A percentile compares a stretch with the other conserved stretches of the same genome.
Conservation (phyloP, 2,113 vertebrate genomes). For the Trochalopteron elliotii region DNA sequence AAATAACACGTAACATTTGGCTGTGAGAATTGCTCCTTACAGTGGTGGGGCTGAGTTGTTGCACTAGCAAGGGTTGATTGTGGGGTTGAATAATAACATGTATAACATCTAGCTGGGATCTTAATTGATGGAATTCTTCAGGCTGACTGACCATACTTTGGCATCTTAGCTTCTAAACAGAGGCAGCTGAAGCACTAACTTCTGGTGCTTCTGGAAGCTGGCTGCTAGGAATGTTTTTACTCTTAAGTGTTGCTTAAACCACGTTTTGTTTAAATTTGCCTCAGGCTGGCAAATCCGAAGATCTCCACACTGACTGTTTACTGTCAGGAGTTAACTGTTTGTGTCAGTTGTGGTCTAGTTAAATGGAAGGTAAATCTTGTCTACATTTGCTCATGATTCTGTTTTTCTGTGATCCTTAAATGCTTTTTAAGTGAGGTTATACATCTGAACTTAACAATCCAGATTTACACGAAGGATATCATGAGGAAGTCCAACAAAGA, state of each 20-base stretch:
- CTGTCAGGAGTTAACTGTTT: not conserved
- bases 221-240: not conserved
- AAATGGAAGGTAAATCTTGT: not conserved
- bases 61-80: not conserved
- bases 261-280: accelerated
- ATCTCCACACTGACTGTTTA: not conserved
- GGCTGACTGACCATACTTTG: not conserved
- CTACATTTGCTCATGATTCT: not conserved
- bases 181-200: not conserved
- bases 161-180: not conserved
- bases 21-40: not conserved
- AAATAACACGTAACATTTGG: not conserved
- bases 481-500: not conserved
- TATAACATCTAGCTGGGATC: not conserved
- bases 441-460: not conserved
- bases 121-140: not conserved
- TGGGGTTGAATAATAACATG: accelerated
- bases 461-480: not conserved
- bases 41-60: not conserved
- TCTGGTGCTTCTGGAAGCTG: not conserved
- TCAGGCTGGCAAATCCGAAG: not conserved
- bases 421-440: not conserved
- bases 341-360: not conserved
- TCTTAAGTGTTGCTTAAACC: not conserved
- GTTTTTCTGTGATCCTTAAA: not conserved